phyloP scores from a whole-genome alignment of 2,113 vertebrate genomes.

The Trematomus loennbergii region DNA sequence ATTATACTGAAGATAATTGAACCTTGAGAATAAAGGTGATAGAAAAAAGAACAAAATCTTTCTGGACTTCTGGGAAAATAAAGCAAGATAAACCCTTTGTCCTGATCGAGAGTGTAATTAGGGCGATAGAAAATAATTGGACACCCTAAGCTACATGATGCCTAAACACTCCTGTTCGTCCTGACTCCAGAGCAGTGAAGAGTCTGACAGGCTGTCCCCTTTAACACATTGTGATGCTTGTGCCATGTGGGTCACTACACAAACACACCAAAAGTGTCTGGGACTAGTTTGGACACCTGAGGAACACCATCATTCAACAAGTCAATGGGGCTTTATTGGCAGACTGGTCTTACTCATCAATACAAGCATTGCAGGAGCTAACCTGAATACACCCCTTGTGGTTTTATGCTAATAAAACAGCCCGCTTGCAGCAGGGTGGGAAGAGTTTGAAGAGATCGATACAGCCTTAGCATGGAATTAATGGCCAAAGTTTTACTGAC shows the following conservation, averaged over 20 bases:
- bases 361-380: conserved; percentile 60
- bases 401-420: conserved; percentile 52
- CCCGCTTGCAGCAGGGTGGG: conserved; percentile 13
- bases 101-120: conserved; percentile 67
- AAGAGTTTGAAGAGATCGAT: conserved; percentile 42
- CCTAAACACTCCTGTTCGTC: conserved; percentile 64
- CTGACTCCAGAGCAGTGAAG: conserved; percentile 66
- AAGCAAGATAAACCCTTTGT: conserved; percentile 53
- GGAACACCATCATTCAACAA: conserved; percentile 71
- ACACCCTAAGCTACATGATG: conserved; percentile 49
- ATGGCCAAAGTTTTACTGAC: conserved; percentile 16
- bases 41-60: conserved; percentile 31
- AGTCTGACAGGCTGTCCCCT: conserved; percentile 71
- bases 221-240: conserved; percentile 60
- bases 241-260: conserved; percentile 68
- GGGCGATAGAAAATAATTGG: conserved; percentile 74
- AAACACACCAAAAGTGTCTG: conserved; percentile 61
- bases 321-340: conserved; percentile 66
- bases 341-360: conserved; percentile 72
- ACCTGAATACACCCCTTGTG: conserved; percentile 57
- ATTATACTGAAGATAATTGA: conserved; percentile 65
- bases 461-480: conserved; percentile 18
- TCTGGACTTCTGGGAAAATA: conserved; percentile 50
- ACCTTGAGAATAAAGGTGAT: conserved; percentile 44
- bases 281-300: conserved; percentile 55